These are phyloP conservation scores for Glossophaga mutica DNA, from an alignment of 2,797 vertebrate genomes.

Conservation along the genomic window DNA sequence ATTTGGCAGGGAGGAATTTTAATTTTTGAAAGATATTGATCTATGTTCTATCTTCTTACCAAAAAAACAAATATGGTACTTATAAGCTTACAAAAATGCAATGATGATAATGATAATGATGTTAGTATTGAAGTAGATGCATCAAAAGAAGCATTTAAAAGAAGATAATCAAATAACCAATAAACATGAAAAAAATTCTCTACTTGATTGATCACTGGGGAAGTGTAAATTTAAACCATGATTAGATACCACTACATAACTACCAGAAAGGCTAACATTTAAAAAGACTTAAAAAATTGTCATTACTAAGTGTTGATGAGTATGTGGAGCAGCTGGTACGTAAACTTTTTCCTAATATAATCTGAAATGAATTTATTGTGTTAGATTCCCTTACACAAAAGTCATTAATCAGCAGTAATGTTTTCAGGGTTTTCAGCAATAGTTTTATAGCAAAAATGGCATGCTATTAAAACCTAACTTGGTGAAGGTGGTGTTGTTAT, in stretches of 20 bases:
- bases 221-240: constrained; percentile 33
- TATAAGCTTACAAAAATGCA: background rate
- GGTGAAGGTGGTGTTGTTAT: background rate
- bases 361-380: constrained; percentile 21
- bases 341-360: background rate
- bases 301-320: background rate
- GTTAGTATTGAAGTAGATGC: background rate
- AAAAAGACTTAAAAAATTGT: background rate
- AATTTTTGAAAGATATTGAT: constrained; percentile 1
- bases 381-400: constrained; percentile 1
- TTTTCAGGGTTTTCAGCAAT: background rate
- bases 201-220: constrained; percentile 5
- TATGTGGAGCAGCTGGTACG: background rate
- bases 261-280: background rate
- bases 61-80: background rate
- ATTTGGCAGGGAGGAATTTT: background rate
- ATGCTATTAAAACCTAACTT: constrained; percentile 17
- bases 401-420: constrained; percentile 4
- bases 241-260: background rate
- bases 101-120: background rate
- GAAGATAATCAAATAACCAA: background rate
- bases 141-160: background rate
- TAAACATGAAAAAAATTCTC: constrained; percentile 27
- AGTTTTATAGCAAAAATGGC: background rate
- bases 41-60: background rate